These are phyloP conservation scores for Calliscelio sp. DNA, from an alignment of 2,888 invertebrate genomes.

Conservation along the genomic window DNA sequence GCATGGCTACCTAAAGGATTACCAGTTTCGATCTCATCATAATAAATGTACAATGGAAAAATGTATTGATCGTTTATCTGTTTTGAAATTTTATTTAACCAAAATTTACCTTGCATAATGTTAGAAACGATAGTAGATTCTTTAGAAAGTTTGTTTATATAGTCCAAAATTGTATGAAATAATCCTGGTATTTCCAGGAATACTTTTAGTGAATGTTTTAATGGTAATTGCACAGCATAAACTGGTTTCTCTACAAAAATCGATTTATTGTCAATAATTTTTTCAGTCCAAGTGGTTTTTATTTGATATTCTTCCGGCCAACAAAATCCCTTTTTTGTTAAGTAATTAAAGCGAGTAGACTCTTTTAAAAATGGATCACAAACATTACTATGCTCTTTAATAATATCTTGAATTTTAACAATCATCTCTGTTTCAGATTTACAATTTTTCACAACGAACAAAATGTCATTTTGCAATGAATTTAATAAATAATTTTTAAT, in stretches of 20 bases:
- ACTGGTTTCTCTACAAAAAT: conserved; percentile 43
- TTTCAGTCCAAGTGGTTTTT: conserved; percentile 27
- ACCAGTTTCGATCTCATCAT: conserved; percentile 72
- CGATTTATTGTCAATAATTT: conserved; percentile 16
- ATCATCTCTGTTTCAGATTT: conserved; percentile 45
- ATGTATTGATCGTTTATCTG: conserved; percentile 49
- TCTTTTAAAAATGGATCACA: conserved; percentile 47
- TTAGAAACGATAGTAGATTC: conserved; percentile 50
- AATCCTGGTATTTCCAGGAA: conserved; percentile 74
- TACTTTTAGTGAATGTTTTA: conserved; percentile 55
- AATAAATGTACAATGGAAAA: conserved; percentile 68
- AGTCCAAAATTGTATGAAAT: conserved; percentile 59
- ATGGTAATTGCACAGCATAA: conserved; percentile 33
- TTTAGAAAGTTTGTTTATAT: conserved; percentile 54
- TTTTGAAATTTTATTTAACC: conserved; percentile 53
- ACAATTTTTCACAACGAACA: conserved; percentile 40
- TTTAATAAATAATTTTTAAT: conserved; percentile 32
- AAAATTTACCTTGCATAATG: conserved; percentile 59
- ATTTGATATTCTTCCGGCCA: conserved; percentile 24
- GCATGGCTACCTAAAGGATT: conserved; percentile 67
- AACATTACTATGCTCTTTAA: conserved; percentile 44
- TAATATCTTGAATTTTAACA: conserved; percentile 35
- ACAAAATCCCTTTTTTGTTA: conserved; percentile 27
- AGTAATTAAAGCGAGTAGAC: conserved; percentile 33
- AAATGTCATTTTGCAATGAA: conserved; percentile 59